Conservation (phyloP, 2,888 invertebrate species). For the Amblyjoppa proteus region DNA sequence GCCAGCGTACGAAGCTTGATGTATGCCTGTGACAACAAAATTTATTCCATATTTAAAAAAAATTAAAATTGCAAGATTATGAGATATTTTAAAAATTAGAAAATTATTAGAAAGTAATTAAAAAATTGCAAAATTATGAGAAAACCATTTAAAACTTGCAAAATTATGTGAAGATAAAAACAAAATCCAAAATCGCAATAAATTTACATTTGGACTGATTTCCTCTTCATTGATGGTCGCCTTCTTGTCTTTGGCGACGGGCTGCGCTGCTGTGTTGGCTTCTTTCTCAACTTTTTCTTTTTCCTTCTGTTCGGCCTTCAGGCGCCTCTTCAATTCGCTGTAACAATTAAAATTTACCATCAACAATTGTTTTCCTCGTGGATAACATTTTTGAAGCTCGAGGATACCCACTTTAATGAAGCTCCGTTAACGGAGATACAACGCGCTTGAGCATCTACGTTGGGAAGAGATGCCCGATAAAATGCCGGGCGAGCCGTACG, state of each 20-base stretch:
- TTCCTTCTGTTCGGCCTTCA: constrained; percentile 97
- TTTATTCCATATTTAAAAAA: not conserved
- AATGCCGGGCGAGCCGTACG: constrained; percentile 65
- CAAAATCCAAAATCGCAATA: not conserved
- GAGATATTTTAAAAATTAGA: not conserved
- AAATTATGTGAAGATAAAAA: not conserved
- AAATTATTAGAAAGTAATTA: not conserved
- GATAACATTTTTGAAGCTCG: not conserved
- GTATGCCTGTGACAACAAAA: constrained; percentile 88
- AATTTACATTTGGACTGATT: constrained; percentile 94
- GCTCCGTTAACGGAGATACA: constrained; percentile 74
- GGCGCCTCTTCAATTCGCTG: constrained; percentile 96
- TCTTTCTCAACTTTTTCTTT: constrained; percentile 95
- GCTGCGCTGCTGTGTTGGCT: constrained; percentile 85
- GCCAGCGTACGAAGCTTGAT: constrained; percentile 94
- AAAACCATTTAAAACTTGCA: too few species aligned
- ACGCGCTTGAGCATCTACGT: constrained; percentile 72
- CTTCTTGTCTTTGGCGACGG: constrained; percentile 79
- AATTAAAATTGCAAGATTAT: not conserved
- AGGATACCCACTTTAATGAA: constrained; percentile 78
- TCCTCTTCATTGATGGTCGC: constrained; percentile 89
- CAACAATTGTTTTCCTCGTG: constrained; percentile 2
- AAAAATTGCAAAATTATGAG: not conserved
- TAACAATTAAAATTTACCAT: constrained; percentile 78
- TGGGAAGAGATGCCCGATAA: constrained; percentile 36